A percentile compares a stretch with the other conserved stretches of the same genome.
Conservation (phyloP, 2,113 vertebrate species). For the Cyphomyrus plagiostoma region DNA sequence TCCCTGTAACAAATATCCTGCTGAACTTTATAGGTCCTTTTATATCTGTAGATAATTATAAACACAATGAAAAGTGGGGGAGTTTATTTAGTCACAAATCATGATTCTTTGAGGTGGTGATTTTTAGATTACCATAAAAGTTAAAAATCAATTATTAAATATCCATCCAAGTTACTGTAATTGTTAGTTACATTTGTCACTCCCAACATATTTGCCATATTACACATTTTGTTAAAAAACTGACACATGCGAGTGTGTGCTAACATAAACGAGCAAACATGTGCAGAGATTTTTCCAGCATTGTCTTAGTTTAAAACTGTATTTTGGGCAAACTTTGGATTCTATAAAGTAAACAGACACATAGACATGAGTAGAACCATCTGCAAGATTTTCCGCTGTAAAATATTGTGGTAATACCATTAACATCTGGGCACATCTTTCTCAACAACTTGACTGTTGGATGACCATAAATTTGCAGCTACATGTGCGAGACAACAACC, state of each 20-base stretch:
- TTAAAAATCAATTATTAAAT: not conserved
- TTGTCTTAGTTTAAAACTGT: not conserved
- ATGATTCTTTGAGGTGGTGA: not conserved
- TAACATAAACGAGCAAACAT: not conserved
- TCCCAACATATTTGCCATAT: not conserved
- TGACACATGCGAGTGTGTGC: not conserved
- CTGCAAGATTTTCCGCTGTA: not conserved
- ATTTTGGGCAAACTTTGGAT: not conserved
- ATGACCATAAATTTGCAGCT: not conserved
- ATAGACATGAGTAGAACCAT: not conserved
- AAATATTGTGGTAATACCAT: not conserved
- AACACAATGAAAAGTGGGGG: not conserved
- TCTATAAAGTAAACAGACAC: not conserved
- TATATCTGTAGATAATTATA: conserved; percentile 52
- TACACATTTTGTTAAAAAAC: not conserved
- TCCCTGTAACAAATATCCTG: conserved; percentile 69
- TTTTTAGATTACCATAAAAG: not conserved
- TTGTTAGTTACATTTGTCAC: not conserved
- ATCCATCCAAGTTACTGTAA: not conserved
- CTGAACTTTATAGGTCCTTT: conserved; percentile 62
- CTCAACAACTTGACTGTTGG: not conserved
- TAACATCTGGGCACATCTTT: not conserved
- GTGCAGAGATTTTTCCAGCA: not conserved
- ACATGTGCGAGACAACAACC: not conserved
- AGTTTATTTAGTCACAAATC: not conserved